These are phyloP conservation scores for Chloebia gouldiae DNA, from an alignment of 2,113 vertebrate species.

Conservation along the genomic window DNA sequence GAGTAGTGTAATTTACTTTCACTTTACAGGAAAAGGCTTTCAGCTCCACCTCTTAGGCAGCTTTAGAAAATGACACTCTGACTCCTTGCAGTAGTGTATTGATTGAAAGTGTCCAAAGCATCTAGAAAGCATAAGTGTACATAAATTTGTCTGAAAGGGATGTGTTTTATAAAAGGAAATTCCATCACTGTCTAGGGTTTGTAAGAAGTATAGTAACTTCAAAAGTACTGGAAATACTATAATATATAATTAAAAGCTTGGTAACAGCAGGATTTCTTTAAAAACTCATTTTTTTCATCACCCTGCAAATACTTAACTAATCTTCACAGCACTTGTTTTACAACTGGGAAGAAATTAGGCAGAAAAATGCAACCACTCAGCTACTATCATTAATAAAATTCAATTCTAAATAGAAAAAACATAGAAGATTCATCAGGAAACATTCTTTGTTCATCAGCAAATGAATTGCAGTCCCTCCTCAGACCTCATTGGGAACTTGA, in stretches of 20 bases:
- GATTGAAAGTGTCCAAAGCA: not conserved
- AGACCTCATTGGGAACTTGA: not conserved
- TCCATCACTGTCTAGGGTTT: not conserved
- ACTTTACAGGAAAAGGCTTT: constrained; percentile 61
- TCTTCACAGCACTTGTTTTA: not conserved
- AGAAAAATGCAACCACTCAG: not conserved
- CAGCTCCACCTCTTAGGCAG: constrained; percentile 20
- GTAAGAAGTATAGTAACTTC: not conserved
- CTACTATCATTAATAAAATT: not conserved
- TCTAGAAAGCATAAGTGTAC: not conserved
- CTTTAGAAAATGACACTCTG: constrained; percentile 15
- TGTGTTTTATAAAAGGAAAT: not conserved
- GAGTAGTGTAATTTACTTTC: constrained; percentile 50
- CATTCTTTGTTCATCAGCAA: not conserved
- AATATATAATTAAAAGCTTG: not conserved
- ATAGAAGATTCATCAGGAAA: not conserved
- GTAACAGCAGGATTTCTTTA: not conserved
- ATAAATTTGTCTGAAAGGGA: not conserved
- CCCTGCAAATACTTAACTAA: not conserved
- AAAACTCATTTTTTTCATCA: not conserved
- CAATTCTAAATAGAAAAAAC: not conserved
- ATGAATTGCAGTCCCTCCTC: not conserved
- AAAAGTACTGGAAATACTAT: not conserved
- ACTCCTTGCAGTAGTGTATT: constrained; percentile 31
- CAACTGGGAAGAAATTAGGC: not conserved